Conservation (phyloP, 1,140 invertebrate species). For the Leguminivora glycinivorella region DNA sequence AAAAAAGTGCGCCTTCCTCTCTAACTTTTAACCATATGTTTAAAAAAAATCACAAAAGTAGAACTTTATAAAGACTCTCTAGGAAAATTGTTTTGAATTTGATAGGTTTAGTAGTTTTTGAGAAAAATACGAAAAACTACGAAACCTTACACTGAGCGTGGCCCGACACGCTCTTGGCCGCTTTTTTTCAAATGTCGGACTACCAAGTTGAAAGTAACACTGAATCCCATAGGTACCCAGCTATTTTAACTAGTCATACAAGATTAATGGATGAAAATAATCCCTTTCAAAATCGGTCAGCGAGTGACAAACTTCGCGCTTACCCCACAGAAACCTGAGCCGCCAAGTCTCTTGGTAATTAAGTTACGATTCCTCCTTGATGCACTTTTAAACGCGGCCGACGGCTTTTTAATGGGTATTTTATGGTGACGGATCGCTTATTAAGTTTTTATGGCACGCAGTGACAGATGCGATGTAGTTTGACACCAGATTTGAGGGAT, state of each 20-base stretch:
- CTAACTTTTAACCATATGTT: no score
- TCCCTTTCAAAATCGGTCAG: constrained; percentile 14
- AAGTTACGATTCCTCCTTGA: constrained; percentile 78
- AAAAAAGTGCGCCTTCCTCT: no score
- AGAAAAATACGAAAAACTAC: no score
- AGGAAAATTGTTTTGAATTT: no score
- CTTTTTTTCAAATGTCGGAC: no score
- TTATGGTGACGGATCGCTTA: constrained; percentile 78
- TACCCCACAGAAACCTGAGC: constrained; percentile 66
- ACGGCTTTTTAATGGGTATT: constrained; percentile 78
- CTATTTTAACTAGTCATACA: neutral
- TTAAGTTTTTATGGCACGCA: constrained; percentile 74
- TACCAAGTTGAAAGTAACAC: neutral
- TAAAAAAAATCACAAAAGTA: no score
- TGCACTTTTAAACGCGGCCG: constrained; percentile 78
- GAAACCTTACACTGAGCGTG: no score
- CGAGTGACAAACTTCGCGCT: constrained; percentile 40
- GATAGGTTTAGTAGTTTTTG: no score
- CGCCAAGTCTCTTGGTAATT: constrained; percentile 75
- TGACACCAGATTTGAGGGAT: constrained; percentile 72
- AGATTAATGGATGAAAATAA: constrained; percentile 20
- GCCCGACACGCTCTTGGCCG: no score
- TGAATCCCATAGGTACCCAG: neutral
- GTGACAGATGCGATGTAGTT: constrained; percentile 75
- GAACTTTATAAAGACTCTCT: no score